Evolutionary conservation across 2,888 invertebrate species (phyloP).

Genomic region (Melolontha melolontha): DNA sequence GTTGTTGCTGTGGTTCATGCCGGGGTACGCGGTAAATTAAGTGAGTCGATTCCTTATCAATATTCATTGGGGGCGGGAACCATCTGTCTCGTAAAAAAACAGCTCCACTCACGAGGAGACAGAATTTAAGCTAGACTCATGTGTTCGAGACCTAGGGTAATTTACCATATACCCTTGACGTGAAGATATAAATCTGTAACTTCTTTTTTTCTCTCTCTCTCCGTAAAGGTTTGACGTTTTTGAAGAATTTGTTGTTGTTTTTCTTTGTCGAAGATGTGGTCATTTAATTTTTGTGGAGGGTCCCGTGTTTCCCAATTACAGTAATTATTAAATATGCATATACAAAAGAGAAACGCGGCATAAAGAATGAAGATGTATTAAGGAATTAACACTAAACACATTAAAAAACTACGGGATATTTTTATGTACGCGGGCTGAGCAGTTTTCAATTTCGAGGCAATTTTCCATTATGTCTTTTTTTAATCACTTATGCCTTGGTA

Average conservation of each 20-base stretch:
- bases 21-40: constrained; percentile 57
- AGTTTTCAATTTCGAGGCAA: too few species aligned
- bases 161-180: constrained; percentile 35
- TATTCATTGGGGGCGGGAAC: constrained; percentile 63
- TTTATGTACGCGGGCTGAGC: too few species aligned
- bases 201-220: constrained; percentile 7
- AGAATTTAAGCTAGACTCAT: constrained; percentile 39
- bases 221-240: neutral
- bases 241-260: neutral
- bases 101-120: constrained; percentile 40
- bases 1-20: constrained; percentile 10
- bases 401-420: too few species aligned
- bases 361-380: too few species aligned
- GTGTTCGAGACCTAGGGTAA: constrained; percentile 37
- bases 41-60: constrained; percentile 62
- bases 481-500: too few species aligned
- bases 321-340: too few species aligned
- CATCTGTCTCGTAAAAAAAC: constrained; percentile 63
- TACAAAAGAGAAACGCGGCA: too few species aligned
- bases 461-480: too few species aligned
- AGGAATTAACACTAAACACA: too few species aligned
- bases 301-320: too few species aligned
- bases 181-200: constrained; percentile 25
- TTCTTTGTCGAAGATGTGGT: neutral
- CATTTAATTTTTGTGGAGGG: too few species aligned